Percentiles rank a stretch among this genome's conserved stretches.
Evolutionary conservation across 2,797 vertebrate species (phyloP).

Genomic region (Dicrostonyx torquatus): DNA sequence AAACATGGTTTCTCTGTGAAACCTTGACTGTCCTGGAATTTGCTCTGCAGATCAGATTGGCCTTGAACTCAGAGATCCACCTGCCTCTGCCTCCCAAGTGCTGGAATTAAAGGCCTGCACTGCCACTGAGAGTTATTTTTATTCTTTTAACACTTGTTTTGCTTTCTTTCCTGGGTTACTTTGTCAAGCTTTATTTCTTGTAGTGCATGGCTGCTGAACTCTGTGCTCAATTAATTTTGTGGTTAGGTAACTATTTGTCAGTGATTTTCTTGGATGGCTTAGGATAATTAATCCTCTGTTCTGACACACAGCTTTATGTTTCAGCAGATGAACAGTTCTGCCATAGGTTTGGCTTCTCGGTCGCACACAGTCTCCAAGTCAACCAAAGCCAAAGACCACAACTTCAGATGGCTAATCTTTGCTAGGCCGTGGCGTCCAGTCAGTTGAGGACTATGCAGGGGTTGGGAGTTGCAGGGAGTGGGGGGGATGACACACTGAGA

Average conservation of each 20-base stretch:
- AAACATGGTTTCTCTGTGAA: neutral
- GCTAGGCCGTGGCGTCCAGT: neutral
- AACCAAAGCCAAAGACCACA: neutral
- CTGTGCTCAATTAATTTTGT: neutral
- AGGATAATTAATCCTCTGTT: neutral
- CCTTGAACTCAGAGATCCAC: neutral
- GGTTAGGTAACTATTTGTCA: neutral
- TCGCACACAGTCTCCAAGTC: neutral
- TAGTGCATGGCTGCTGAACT: neutral
- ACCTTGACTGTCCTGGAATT: neutral
- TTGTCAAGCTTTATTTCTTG: neutral
- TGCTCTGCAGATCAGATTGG: neutral
- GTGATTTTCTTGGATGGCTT: neutral
- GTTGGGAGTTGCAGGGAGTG: no score
- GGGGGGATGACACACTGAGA: neutral
- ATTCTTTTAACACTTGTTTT: neutral
- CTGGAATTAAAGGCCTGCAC: neutral
- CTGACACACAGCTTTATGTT: neutral
- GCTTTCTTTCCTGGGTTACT: neutral
- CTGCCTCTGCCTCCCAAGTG: neutral
- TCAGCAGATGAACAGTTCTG: neutral
- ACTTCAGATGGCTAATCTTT: neutral
- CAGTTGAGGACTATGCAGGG: neutral
- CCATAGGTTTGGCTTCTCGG: neutral
- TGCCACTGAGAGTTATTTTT: neutral